These are phyloP conservation scores for Ethmia dodecea DNA, from an alignment of 2,888 invertebrate species.

Conservation along the genomic window DNA sequence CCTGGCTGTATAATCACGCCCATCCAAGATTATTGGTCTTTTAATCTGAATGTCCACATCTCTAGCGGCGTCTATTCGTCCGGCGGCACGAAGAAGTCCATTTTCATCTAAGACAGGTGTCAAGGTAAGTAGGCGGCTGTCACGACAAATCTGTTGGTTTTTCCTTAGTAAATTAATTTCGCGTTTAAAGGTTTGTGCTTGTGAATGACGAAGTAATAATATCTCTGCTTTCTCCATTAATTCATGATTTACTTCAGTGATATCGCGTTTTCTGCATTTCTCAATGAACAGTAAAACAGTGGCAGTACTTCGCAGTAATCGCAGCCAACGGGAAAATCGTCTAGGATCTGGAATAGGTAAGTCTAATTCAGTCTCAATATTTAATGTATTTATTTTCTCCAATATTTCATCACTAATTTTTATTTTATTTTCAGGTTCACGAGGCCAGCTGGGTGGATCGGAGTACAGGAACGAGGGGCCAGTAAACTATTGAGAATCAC, in stretches of 20 bases:
- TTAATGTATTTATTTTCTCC: no score
- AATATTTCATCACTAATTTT: no score
- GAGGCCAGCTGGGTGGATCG: not conserved
- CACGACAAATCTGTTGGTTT: slow-evolving; percentile 1
- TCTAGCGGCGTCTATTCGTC: slow-evolving; percentile 10
- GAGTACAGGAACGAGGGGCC: slow-evolving; percentile 4
- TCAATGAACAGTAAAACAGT: slow-evolving; percentile 6
- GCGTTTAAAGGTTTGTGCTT: not conserved
- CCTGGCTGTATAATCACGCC: slow-evolving; percentile 1
- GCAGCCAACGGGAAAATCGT: slow-evolving; percentile 14
- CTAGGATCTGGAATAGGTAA: slow-evolving; percentile 10
- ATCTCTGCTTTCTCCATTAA: not conserved
- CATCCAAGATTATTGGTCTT: slow-evolving; percentile 12
- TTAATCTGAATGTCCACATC: slow-evolving; percentile 1
- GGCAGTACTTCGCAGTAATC: slow-evolving; percentile 5
- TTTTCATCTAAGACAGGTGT: slow-evolving; percentile 11
- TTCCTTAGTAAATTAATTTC: slow-evolving; percentile 4
- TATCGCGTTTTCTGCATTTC: no score
- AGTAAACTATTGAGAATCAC: slow-evolving; percentile 8
- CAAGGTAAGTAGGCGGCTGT: slow-evolving; percentile 7
- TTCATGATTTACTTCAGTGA: no score
- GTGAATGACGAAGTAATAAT: not conserved
- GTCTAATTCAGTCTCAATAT: no score
- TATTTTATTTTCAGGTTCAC: no score
- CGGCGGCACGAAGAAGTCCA: slow-evolving; percentile 6